Evolutionary conservation across 2,888 invertebrate species (phyloP), one percentile per base, ranked within the genome.

Genomic region (Pristionchus entomophagus): DNA sequence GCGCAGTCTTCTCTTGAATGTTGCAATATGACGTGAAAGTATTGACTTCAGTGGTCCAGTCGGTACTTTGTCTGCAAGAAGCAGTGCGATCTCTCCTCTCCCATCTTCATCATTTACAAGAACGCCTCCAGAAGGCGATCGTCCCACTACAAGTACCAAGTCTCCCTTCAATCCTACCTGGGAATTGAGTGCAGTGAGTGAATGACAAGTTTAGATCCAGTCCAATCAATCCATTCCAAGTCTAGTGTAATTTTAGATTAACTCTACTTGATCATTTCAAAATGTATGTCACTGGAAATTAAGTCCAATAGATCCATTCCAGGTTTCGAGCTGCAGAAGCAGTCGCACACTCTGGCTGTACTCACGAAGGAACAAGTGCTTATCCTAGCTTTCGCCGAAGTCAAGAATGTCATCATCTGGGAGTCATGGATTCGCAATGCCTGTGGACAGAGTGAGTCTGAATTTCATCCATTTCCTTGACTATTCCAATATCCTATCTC

Each of bases 61-160:
- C 85, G 77, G 5, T 85, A 77, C 38, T 73, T 85, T 38, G 85
- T 85, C 73, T 85, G 85, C 77, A 85, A 85, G 85, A 85, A 85
- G 77, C 77, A 45, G 56, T 73, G 51, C 5, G 85, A 85, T 77
- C 35, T 85, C 22, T 45, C 85, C 19, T 35, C 77, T 19, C 85
- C 85, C 3, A 35, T 85, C 73, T 77, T 85, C 32, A 22, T 85
- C 14, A 56, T 85, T 51, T 85, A 85, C 77, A 85, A 85, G 38
- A 85, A 85, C 85, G 73, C 85, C 29, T 73, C 73, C 2, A 35
- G 77, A 53, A 69, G 85, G 45, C 17, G 73, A n/a, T 32, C 49
- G 12, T 51, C 85, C 73, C 49, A 56, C 38, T 85, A 56, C 77
- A 85, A 85, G 29, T 73, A 38, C 38, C 38, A 35, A 22, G 38